Percentiles rank a stretch among this genome's conserved stretches.
Conservation (phyloP, 2,888 invertebrate species). For the Hedya salicella region DNA sequence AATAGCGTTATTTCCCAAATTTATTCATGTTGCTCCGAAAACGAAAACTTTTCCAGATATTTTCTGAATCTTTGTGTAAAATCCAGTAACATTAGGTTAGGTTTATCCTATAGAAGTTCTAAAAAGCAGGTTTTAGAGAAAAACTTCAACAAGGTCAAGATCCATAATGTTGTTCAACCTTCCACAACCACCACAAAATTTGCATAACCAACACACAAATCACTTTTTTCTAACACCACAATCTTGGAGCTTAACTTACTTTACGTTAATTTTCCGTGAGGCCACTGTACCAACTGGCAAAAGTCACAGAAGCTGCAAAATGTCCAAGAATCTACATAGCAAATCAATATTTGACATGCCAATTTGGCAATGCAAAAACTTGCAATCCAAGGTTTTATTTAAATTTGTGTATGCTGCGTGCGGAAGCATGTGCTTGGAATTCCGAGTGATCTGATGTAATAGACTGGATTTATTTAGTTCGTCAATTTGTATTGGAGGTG, state of each 20-base stretch:
- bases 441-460: constrained; percentile 21
- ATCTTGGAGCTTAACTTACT: neutral
- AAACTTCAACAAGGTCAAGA: too few relatives aligned
- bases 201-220: too few relatives aligned
- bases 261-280: neutral
- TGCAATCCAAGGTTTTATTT: constrained; percentile 26
- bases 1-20: too few relatives aligned
- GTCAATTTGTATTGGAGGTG: constrained; percentile 1
- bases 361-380: constrained; percentile 28
- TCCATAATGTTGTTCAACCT: too few relatives aligned
- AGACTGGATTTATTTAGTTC: constrained; percentile 19
- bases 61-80: too few relatives aligned
- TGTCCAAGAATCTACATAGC: neutral
- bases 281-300: neutral
- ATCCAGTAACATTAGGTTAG: too few relatives aligned
- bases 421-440: constrained; percentile 24
- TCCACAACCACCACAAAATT: too few relatives aligned
- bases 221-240: too few relatives aligned
- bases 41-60: too few relatives aligned
- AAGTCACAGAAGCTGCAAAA: neutral
- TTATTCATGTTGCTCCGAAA: too few relatives aligned
- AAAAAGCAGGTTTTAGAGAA: too few relatives aligned
- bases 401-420: constrained; percentile 15
- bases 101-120: too few relatives aligned
- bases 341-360: constrained; percentile 22